A percentile compares a stretch with the other conserved stretches of the same genome.
Conservation (phyloP, 2,113 vertebrate genomes). For the Megaceryle torquata region DNA sequence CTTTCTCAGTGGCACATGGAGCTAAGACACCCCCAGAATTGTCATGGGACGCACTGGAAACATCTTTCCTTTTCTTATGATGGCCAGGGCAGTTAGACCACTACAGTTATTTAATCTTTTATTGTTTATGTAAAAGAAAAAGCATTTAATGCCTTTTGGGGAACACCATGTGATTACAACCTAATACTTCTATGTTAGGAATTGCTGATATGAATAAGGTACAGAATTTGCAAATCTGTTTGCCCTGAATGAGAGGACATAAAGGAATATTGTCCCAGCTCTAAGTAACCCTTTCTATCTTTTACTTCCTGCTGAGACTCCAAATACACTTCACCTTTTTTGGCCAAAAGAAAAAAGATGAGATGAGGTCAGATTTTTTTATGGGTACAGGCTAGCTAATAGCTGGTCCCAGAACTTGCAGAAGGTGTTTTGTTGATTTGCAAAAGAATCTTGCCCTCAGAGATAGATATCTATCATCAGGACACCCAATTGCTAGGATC, state of each 20-base stretch:
- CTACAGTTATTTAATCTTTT: neutral
- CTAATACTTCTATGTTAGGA: neutral
- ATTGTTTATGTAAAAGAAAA: neutral
- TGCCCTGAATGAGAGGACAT: neutral
- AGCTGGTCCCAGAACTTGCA: neutral
- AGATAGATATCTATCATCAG: neutral
- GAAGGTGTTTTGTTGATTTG: neutral
- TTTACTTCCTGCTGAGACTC: neutral
- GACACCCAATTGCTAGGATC: neutral
- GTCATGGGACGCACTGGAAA: neutral
- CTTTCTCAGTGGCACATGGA: neutral
- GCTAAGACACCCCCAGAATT: neutral
- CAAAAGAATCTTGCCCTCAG: neutral
- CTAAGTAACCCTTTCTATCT: neutral
- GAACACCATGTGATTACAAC: neutral
- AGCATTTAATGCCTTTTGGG: neutral
- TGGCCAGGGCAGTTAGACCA: neutral
- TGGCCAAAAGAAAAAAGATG: neutral
- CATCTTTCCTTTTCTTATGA: neutral
- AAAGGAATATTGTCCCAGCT: neutral
- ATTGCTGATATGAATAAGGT: neutral
- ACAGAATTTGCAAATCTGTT: neutral
- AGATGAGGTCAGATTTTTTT: neutral
- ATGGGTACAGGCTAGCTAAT: neutral
- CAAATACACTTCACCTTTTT: neutral